Evolutionary conservation across 2,797 vertebrate genomes (phyloP).

Genomic region (Atherinosoma microstoma): DNA sequence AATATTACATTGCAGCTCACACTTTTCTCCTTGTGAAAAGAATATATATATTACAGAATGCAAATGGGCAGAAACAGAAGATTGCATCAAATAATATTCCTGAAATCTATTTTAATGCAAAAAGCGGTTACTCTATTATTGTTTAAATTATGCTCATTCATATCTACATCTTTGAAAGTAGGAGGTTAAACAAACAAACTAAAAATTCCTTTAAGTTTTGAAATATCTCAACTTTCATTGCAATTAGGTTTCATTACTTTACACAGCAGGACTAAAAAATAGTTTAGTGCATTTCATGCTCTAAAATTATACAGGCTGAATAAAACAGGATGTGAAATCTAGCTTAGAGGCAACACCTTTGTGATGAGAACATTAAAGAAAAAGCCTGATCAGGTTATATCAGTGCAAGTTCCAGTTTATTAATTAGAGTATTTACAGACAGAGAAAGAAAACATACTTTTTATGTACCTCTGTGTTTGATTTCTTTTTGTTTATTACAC

Average conservation of each 20-base stretch:
- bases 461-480: constrained; percentile 39
- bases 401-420: constrained; percentile 84
- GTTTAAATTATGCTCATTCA: too few species aligned
- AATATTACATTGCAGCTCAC: too few species aligned
- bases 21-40: too few species aligned
- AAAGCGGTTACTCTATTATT: too few species aligned
- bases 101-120: too few species aligned
- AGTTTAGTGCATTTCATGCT: not conserved
- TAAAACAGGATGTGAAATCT: constrained; percentile 21
- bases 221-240: not conserved
- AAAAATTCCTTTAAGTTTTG: too few species aligned
- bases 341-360: not conserved
- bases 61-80: too few species aligned
- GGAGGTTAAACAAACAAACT: too few species aligned
- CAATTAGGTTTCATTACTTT: not conserved
- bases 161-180: too few species aligned
- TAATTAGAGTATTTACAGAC: constrained; percentile 85
- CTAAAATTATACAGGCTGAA: not conserved
- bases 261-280: not conserved
- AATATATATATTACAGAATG: too few species aligned
- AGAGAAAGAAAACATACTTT: constrained; percentile 62
- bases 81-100: too few species aligned
- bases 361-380: not conserved
- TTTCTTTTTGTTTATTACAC: constrained; percentile 34
- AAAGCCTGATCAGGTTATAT: constrained; percentile 16